Evolutionary conservation across 2,888 invertebrate genomes (phyloP), one percentile per base, ranked within the genome.

Genomic region (Erynnis tages): DNA sequence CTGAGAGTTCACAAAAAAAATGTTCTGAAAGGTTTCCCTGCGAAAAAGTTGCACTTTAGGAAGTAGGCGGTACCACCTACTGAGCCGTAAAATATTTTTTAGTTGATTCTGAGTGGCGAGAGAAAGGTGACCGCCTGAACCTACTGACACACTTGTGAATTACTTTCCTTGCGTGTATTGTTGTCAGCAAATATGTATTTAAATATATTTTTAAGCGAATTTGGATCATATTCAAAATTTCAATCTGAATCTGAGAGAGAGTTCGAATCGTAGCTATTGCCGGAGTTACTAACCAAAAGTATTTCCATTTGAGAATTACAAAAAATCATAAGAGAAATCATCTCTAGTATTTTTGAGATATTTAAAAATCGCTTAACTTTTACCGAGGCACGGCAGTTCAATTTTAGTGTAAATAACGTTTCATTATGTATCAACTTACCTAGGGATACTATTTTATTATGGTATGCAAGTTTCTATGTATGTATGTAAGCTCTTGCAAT

Each of bases 61-160:
- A 14, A 41, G 17, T 17, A 35, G n/a, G 16, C 35, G n/a, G 35
- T 37, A 21, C n/a, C 19, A 17, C 17, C 37, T 43, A 45, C 40
- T 49, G 43, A 54, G 19, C 35, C 43, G 46, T 52, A 29, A 46
- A 49, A 41, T 66, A 66, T 69, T 41, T 41, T 49, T 49, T 34
- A 25, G 34, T 41, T 41, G 32, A 16, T 68, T 59, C 48, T 38
- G 53, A 55, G 46, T 27, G 46, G 55, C 46, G 57, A 68, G 86
- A 86, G 87, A 87, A 87, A 87, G 87, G 85, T 73, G 67, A 63
- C 52, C 55, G 68, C 65, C 68, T 70, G 78, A 75, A 65, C 82
- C 84, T 67, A 83, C 77, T 87, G 57, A 65, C 65, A 61, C 61
- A 84, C 73, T 79, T 67, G 50, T 58, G 63, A 60, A 62, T 65